Evolutionary conservation across 2,113 vertebrate genomes (phyloP).

Genomic region (Okapia johnstoni): DNA sequence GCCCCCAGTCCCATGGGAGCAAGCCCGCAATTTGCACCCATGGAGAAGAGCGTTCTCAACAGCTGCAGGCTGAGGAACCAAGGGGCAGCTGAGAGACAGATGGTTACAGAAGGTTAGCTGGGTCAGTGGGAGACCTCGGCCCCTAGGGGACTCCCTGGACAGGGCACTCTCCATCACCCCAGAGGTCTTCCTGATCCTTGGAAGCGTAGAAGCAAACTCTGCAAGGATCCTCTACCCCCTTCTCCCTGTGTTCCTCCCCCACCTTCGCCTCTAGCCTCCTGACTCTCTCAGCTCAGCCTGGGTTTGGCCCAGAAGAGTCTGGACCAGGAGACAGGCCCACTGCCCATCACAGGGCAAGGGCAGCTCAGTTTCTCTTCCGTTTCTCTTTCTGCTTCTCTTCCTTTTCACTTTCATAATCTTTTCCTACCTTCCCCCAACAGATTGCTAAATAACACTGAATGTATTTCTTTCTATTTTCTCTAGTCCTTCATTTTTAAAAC

Average conservation of each 20-base stretch:
- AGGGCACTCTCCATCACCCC: not conserved
- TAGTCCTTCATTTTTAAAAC: not conserved
- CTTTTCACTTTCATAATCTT: not conserved
- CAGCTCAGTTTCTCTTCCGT: not conserved
- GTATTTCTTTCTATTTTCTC: not conserved
- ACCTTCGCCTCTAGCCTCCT: not conserved
- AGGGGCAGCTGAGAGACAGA: not conserved
- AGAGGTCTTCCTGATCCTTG: not conserved
- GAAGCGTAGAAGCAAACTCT: not conserved
- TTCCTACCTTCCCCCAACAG: not conserved
- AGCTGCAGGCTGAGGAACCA: not conserved
- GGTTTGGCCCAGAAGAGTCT: not conserved
- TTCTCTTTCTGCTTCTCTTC: not conserved
- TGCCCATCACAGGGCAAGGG: fast-evolving
- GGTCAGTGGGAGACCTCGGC: not conserved
- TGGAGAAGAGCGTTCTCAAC: not conserved
- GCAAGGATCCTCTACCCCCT: not conserved
- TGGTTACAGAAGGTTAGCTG: too few species aligned
- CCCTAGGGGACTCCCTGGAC: not conserved
- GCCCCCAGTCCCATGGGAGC: not conserved
- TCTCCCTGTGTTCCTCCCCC: not conserved
- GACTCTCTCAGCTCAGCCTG: not conserved
- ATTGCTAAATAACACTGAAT: not conserved
- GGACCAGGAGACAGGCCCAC: fast-evolving
- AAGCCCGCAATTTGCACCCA: not conserved